Evolutionary conservation across 1,140 invertebrate species (phyloP), one percentile per base, ranked within the genome.

Genomic region (Caenorhabditis tropicalis): DNA sequence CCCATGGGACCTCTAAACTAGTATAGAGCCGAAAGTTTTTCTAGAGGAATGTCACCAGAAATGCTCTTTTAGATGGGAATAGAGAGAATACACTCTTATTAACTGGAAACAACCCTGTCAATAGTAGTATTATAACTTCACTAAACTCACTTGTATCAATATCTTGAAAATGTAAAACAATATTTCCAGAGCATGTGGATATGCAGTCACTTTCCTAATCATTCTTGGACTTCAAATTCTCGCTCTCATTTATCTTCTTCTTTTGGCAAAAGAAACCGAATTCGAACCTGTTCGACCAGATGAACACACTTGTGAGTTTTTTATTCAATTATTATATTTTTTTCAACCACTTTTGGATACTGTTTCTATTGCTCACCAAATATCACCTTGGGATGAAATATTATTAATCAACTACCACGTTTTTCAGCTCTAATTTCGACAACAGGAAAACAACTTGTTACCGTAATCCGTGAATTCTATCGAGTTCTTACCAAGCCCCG

Each of bases 141-240:
- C 19, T 46, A 46, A 12, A 16, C 43, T 46, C 43, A 46, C 43
- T 4, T 46, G 43, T 16, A 1, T 12, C 43, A 46, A 46, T 46
- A 1, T 46, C 10, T 46, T 46, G 10, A 16, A 46, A 46, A 46
- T 16, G 10, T 9, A 46, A 46, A 46, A 46, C 1, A n/a, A n/a
- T 1, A 10, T 74, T 74, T 74, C 43, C 83, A 86, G 85, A 70
- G n/a, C 79, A 27, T 79, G 51, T 24, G 85, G 85, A 58, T 86
- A 86, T 53, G 83, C 85, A 27, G 70, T 81, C 29, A 81, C 82
- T 19, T 86, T 86, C 60, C 48, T 81, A 1, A 58, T 86, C 24
- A 80, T 82, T 21, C 49, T 82, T 3, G 33, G 51, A 21, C 79
- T 86, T 31, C 85, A 86, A 51, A 21, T 58, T 27, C 10, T 85